phyloP scores from a whole-genome alignment of 1,140 invertebrate genomes.

The Mya arenaria region DNA sequence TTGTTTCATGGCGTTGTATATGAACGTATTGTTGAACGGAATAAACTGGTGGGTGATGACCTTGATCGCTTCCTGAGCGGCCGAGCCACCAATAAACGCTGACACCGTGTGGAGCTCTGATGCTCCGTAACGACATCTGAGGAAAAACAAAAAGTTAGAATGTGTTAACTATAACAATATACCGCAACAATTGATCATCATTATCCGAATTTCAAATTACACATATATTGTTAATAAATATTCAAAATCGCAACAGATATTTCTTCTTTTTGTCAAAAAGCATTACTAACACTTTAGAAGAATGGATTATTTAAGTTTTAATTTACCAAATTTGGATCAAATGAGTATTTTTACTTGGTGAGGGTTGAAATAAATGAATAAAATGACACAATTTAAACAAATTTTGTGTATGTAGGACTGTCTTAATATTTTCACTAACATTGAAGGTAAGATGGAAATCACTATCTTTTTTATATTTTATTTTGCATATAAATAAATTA shows the following conservation, averaged over 20 bases:
- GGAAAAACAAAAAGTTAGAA: neutral
- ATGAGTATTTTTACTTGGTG: too few relatives aligned
- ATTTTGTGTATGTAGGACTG: too few relatives aligned
- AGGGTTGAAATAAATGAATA: too few relatives aligned
- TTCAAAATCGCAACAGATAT: neutral
- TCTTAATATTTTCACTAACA: too few relatives aligned
- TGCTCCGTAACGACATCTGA: conserved; percentile 90
- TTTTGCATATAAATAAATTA: too few relatives aligned
- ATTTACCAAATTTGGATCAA: neutral
- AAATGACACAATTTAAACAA: too few relatives aligned
- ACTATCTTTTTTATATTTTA: too few relatives aligned
- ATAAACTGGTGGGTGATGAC: conserved; percentile 98
- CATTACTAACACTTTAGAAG: neutral
- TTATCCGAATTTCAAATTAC: neutral
- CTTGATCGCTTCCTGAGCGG: conserved; percentile 98
- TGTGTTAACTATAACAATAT: neutral
- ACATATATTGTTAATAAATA: neutral
- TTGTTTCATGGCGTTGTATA: conserved; percentile 96
- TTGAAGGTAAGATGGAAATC: too few relatives aligned
- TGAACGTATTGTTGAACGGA: conserved; percentile 96
- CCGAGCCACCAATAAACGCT: conserved; percentile 94
- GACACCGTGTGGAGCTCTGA: conserved; percentile 97
- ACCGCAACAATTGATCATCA: neutral
- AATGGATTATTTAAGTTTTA: neutral
- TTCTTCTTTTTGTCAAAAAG: neutral